phyloP scores from a whole-genome alignment of 2,797 vertebrate genomes.

The Emys orbicularis region DNA sequence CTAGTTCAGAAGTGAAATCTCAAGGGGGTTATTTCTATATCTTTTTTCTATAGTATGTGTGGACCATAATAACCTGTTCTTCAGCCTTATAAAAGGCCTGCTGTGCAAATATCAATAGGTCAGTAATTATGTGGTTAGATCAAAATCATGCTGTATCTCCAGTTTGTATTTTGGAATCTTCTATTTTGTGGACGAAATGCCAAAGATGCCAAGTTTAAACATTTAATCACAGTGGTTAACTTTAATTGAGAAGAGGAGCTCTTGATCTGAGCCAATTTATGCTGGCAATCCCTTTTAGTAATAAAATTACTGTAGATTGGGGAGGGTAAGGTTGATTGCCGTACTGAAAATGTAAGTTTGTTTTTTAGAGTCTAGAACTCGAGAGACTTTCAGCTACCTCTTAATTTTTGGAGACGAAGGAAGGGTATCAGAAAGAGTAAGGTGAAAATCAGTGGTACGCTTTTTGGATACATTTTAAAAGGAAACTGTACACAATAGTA shows the following conservation, averaged over 20 bases:
- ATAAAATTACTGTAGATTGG: background rate
- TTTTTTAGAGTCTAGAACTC: background rate
- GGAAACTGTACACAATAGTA: background rate
- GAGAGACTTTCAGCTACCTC: background rate
- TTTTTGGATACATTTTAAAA: background rate
- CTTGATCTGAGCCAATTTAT: background rate
- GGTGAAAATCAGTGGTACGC: background rate
- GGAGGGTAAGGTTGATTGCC: background rate
- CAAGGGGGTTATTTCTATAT: background rate
- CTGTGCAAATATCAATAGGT: background rate
- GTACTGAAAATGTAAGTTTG: background rate
- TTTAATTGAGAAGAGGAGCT: background rate
- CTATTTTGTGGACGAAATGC: background rate
- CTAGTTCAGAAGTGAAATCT: background rate
- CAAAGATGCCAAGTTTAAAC: background rate
- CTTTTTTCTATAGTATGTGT: background rate
- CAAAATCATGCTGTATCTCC: background rate
- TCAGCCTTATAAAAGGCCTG: background rate
- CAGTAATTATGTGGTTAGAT: background rate
- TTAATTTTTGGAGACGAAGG: background rate
- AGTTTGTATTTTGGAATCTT: background rate
- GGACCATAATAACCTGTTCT: background rate
- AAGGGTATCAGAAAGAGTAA: fast-evolving
- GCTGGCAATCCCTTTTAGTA: background rate
- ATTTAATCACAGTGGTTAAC: background rate